A percentile compares a stretch with the other conserved stretches of the same genome.
Conservation (phyloP, 2,888 invertebrate species). For the Ochlodes sylvanus region DNA sequence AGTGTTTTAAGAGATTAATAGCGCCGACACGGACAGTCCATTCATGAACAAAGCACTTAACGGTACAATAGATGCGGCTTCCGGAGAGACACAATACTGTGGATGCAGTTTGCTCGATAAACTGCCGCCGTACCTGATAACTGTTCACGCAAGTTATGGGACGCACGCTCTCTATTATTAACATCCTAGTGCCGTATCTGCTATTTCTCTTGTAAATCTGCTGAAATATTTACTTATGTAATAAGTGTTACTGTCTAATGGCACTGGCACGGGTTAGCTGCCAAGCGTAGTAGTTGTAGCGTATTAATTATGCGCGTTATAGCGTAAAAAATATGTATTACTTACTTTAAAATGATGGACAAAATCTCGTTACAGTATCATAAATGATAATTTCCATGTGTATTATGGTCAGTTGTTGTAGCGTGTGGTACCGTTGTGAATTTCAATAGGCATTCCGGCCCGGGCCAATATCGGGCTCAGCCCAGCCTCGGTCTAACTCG, state of each 20-base stretch:
- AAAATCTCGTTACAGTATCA: no score
- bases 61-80: constrained; percentile 25
- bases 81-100: constrained; percentile 31
- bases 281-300: no score
- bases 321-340: no score
- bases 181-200: no score
- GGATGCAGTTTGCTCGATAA: constrained; percentile 24
- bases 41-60: constrained; percentile 35
- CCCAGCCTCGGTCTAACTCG: background rate
- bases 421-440: constrained; percentile 3
- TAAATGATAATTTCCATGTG: no score
- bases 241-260: no score
- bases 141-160: background rate
- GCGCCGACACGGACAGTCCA: constrained; percentile 16
- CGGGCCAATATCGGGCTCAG: constrained; percentile 8
- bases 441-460: constrained; percentile 20
- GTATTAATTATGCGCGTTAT: no score
- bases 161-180: background rate
- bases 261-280: no score
- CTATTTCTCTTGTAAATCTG: no score
- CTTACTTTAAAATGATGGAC: no score
- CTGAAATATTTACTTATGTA: no score
- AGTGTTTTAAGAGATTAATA: constrained; percentile 16
- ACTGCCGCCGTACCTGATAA: constrained; percentile 4
- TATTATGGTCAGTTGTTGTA: background rate